These are phyloP conservation scores for Sebastolobus alascanus DNA, from an alignment of 2,797 vertebrate genomes.

Conservation along the genomic window DNA sequence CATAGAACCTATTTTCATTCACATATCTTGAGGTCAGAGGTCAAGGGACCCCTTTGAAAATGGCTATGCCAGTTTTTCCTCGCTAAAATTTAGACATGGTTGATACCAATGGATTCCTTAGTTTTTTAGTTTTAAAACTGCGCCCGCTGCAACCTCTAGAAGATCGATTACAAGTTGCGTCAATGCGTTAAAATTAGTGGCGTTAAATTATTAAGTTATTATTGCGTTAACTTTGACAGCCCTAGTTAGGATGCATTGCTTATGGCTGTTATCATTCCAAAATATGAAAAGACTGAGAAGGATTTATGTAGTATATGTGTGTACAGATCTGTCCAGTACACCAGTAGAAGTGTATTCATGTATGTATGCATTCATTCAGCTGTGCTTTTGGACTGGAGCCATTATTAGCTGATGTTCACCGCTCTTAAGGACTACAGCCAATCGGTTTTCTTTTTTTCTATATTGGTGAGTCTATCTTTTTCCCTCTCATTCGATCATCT, in stretches of 20 bases:
- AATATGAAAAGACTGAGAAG: not conserved
- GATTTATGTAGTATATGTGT: not conserved
- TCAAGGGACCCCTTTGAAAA: too few species aligned
- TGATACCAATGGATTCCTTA: too few species aligned
- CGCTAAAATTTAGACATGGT: too few species aligned
- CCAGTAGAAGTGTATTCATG: not conserved
- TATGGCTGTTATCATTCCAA: not conserved
- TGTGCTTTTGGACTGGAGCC: not conserved
- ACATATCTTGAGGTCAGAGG: too few species aligned
- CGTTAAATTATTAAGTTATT: too few species aligned
- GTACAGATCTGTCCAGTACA: not conserved
- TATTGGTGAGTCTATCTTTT: not conserved
- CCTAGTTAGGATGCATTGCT: not conserved
- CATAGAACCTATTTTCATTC: too few species aligned
- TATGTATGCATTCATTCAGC: not conserved
- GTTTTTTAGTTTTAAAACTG: too few species aligned
- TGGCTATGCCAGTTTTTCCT: too few species aligned
- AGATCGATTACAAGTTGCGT: too few species aligned
- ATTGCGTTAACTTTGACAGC: too few species aligned
- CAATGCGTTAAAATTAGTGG: too few species aligned
- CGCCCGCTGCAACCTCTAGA: too few species aligned
- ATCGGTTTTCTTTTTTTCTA: not conserved
- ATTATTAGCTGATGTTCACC: not conserved
- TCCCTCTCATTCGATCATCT: slow-evolving; percentile 9
- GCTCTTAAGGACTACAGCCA: not conserved